Evolutionary conservation across 2,113 vertebrate species (phyloP), one percentile per base, ranked within the genome.

Genomic region (Brachyhypopomus occidentalis): DNA sequence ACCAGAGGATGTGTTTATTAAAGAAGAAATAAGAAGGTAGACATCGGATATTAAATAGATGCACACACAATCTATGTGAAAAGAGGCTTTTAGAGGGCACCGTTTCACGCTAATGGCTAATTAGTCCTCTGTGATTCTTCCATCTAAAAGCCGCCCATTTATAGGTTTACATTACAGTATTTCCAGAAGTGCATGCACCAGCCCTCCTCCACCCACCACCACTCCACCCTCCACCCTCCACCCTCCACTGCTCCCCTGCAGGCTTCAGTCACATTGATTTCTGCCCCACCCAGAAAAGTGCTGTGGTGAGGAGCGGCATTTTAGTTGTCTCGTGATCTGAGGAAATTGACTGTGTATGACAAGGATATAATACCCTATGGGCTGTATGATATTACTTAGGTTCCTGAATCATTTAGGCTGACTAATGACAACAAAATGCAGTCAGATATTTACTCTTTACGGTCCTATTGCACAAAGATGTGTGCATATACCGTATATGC

Each of bases 281-380:
- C 55, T 67, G 45, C 27, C 25, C 52, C 36, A 27, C 75, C 52
- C 20, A 25, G 75, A 82, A 70, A 78, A 69, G 41, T 30, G 45
- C 34, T 74, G 71, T 55, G 62, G 58, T 17, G n/a, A 5, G 52
- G 6, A 17, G 19, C 22, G 23, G 12, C 77, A 81, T 81, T 78
- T 77, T 52, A 60, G 56, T 71, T 69, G 72, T 58, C 56, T 63
- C 64, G 41, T 71, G 71, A 85, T 79, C 58, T 72, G 64, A 85
- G 63, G 66, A 59, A 27, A 52, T 73, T 27, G 71, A 48, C 72
- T 64, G 58, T 60, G 78, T n/a, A 78, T 66, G 72, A 85, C 80
- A 82, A 75, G 48, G 41, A 75, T 79, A 36, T 69, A 75, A 82
- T 78, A 41, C 63, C 75, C 76, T 66, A 8, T 79, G 38, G 80